phyloP scores from a whole-genome alignment of 2,888 invertebrate species.

The Pyrgus malvae region DNA sequence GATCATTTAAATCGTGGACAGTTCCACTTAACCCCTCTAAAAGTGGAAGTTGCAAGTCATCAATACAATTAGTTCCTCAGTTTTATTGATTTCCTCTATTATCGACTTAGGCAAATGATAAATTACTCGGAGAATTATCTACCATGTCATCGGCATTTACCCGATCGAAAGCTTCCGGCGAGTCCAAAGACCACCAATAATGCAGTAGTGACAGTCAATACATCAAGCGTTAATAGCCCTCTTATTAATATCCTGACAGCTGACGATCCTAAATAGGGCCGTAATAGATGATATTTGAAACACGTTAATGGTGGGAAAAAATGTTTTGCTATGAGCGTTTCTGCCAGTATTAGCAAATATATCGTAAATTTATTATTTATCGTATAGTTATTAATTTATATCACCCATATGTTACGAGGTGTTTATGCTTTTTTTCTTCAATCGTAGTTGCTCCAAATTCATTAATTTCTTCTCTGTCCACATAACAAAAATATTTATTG shows the following conservation, averaged over 20 bases:
- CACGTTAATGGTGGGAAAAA: neutral
- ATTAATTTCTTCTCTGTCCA: too few species aligned
- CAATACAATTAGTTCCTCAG: neutral
- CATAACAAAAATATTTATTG: too few species aligned
- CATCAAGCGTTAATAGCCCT: slow-evolving; percentile 17
- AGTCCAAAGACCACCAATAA: slow-evolving; percentile 17
- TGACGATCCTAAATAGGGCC: neutral
- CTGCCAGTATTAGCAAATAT: too few species aligned
- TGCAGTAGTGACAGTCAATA: slow-evolving; percentile 21
- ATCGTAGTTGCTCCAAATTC: too few species aligned
- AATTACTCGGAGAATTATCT: slow-evolving; percentile 30
- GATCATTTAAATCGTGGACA: too few species aligned
- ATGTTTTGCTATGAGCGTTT: neutral
- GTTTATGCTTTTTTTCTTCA: too few species aligned
- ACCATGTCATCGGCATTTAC: slow-evolving; percentile 29
- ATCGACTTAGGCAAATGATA: slow-evolving; percentile 26
- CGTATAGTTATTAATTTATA: too few species aligned
- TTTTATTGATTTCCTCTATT: slow-evolving; percentile 18
- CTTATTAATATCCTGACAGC: slow-evolving; percentile 12
- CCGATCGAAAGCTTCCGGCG: slow-evolving; percentile 27
- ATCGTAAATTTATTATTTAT: too few species aligned
- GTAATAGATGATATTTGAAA: neutral
- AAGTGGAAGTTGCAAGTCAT: neutral
- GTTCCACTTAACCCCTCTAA: neutral
- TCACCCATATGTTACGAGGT: too few species aligned